A percentile compares a stretch with the other conserved stretches of the same genome.
These are phyloP conservation scores for Odontamblyopus rebecca DNA, from an alignment of 2,797 vertebrate species.

Conservation along the genomic window DNA sequence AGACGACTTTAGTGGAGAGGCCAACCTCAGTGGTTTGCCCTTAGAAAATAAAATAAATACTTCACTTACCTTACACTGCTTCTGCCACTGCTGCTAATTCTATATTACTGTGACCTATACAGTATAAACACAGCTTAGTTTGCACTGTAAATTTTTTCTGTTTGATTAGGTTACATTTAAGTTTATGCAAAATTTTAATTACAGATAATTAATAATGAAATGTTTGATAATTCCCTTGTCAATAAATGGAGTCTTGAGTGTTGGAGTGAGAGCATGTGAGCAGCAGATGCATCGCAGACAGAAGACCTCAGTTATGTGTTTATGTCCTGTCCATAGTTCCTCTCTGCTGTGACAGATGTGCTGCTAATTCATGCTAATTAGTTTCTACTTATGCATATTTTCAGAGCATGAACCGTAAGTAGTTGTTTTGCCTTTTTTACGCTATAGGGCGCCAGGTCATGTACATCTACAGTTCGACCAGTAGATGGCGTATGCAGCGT, in stretches of 20 bases:
- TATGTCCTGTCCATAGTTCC: conserved; percentile 39
- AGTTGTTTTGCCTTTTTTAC: neutral
- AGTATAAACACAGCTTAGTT: neutral
- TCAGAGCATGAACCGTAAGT: neutral
- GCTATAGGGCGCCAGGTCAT: neutral
- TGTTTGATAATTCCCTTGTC: conserved; percentile 5
- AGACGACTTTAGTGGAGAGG: conserved; percentile 9
- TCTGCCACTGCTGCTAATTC: too few species aligned
- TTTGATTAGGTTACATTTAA: neutral
- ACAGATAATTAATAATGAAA: conserved; percentile 31
- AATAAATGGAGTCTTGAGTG: neutral
- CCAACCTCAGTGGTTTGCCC: conserved; percentile 27
- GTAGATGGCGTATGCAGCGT: conserved; percentile 45
- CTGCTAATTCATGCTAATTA: conserved; percentile 23
- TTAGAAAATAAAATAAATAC: conserved; percentile 5
- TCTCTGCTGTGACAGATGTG: conserved; percentile 27
- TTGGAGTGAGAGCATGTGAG: conserved; percentile 1
- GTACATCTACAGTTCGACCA: conserved; percentile 28
- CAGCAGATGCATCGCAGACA: conserved; percentile 38
- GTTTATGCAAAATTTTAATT: neutral
- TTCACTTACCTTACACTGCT: neutral
- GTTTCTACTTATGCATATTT: neutral
- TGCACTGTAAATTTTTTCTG: neutral
- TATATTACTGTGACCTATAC: neutral
- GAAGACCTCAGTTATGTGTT: conserved; percentile 40